phyloP scores from a whole-genome alignment of 1,140 invertebrate species.

The Limonius californicus region DNA sequence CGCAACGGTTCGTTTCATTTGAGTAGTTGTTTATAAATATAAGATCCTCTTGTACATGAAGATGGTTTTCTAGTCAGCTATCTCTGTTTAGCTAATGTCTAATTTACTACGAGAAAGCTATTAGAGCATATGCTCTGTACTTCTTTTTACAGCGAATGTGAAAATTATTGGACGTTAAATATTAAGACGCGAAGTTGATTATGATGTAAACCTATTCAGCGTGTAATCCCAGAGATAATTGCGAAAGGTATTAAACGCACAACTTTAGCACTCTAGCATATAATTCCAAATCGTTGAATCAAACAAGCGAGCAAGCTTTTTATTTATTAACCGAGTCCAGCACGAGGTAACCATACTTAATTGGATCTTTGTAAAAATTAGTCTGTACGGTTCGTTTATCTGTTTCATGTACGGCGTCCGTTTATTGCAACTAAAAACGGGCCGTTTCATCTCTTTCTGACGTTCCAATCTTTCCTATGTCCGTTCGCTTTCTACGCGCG shows the following conservation, averaged over 20 bases:
- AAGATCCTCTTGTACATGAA: too few species aligned
- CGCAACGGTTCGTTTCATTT: too few species aligned
- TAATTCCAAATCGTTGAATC: conserved; percentile 15
- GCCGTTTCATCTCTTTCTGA: conserved; percentile 16
- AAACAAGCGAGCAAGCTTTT: conserved; percentile 24
- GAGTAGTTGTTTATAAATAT: too few species aligned
- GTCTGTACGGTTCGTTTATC: conserved; percentile 26
- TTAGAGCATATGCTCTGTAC: too few species aligned
- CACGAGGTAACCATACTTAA: conserved; percentile 31
- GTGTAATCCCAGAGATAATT: neutral
- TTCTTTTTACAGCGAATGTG: neutral
- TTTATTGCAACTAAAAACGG: conserved; percentile 19
- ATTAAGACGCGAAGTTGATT: conserved; percentile 3
- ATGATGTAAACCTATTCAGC: neutral
- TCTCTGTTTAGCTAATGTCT: too few species aligned
- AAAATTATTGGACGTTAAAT: conserved; percentile 6
- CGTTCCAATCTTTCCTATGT: conserved; percentile 2
- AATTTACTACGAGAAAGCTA: too few species aligned
- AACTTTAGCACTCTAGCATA: conserved; percentile 5
- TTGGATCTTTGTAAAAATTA: conserved; percentile 33
- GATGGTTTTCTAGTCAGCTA: too few species aligned
- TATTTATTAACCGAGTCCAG: conserved; percentile 22
- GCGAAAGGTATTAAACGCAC: neutral
- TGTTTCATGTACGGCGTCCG: conserved; percentile 15
- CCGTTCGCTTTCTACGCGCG: neutral